A percentile compares a stretch with the other conserved stretches of the same genome.
These are phyloP conservation scores for Paralvinella palmiformis DNA, from an alignment of 1,140 invertebrate species.

Conservation along the genomic window DNA sequence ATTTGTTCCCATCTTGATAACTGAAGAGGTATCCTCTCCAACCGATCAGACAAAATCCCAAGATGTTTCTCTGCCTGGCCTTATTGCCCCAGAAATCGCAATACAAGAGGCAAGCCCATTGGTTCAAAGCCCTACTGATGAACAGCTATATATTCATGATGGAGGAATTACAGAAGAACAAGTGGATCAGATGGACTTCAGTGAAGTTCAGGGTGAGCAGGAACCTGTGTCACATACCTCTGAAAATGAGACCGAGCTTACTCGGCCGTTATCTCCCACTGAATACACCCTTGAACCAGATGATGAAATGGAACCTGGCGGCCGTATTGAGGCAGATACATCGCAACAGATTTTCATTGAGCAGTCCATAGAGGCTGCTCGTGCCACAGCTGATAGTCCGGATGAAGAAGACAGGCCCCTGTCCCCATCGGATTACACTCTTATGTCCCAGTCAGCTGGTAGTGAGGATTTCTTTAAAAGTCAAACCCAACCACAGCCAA, in stretches of 20 bases:
- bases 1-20: no score
- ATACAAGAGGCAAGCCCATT: constrained; percentile 11
- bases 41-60: no score
- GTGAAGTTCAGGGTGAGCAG: neutral
- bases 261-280: constrained; percentile 34
- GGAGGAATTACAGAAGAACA: no score
- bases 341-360: constrained; percentile 43
- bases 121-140: constrained; percentile 9
- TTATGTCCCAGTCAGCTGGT: constrained; percentile 23
- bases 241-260: constrained; percentile 15
- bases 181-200: neutral
- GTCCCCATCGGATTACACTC: constrained; percentile 44
- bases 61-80: no score
- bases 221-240: neutral
- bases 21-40: no score
- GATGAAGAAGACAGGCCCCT: constrained; percentile 31
- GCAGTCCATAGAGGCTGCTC: constrained; percentile 26
- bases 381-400: neutral
- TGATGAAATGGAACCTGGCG: constrained; percentile 28
- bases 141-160: neutral
- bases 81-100: constrained; percentile 3
- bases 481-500: neutral
- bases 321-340: constrained; percentile 34
- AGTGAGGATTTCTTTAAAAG: no score
- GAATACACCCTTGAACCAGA: constrained; percentile 36